Evolutionary conservation across 2,888 invertebrate species (phyloP).

Genomic region (Dryobota labecula): DNA sequence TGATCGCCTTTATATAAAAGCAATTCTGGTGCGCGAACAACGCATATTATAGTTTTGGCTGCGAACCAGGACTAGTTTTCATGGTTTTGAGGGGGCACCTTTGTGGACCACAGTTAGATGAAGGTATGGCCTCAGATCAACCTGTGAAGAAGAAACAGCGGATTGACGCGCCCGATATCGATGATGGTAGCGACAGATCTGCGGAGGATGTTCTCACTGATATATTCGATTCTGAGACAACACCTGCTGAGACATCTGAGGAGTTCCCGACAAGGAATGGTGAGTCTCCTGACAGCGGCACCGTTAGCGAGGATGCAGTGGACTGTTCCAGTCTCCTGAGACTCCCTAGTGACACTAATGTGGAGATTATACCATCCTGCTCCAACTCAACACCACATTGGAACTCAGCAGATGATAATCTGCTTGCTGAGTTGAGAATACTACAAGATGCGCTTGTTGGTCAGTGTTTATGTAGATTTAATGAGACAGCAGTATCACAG

Average conservation of each 20-base stretch:
- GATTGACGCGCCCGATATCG: slow-evolving; percentile 92
- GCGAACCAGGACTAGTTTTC: slow-evolving; percentile 73
- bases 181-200: slow-evolving; percentile 89
- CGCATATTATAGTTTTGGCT: slow-evolving; percentile 60
- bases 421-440: slow-evolving; percentile 89
- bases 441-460: slow-evolving; percentile 93
- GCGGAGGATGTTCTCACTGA: slow-evolving; percentile 87
- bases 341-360: slow-evolving; percentile 78
- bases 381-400: slow-evolving; percentile 80
- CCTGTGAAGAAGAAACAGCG: slow-evolving; percentile 96
- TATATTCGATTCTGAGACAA: slow-evolving; percentile 83
- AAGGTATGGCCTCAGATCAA: slow-evolving; percentile 94
- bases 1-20: slow-evolving; percentile 70
- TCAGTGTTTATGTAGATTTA: slow-evolving; percentile 94
- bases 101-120: slow-evolving; percentile 89
- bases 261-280: slow-evolving; percentile 84
- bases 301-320: slow-evolving; percentile 88
- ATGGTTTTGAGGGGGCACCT: slow-evolving; percentile 92
- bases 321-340: slow-evolving; percentile 85
- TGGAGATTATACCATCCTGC: slow-evolving; percentile 85
- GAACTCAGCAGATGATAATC: slow-evolving; percentile 83
- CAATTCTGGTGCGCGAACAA: slow-evolving; percentile 59
- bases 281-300: slow-evolving; percentile 88
- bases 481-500: slow-evolving; percentile 92
- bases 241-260: slow-evolving; percentile 84